Base-by-base conservation (phyloP, 2,113 vertebrate genomes). In the Tautogolabrus adspersus region DNA sequence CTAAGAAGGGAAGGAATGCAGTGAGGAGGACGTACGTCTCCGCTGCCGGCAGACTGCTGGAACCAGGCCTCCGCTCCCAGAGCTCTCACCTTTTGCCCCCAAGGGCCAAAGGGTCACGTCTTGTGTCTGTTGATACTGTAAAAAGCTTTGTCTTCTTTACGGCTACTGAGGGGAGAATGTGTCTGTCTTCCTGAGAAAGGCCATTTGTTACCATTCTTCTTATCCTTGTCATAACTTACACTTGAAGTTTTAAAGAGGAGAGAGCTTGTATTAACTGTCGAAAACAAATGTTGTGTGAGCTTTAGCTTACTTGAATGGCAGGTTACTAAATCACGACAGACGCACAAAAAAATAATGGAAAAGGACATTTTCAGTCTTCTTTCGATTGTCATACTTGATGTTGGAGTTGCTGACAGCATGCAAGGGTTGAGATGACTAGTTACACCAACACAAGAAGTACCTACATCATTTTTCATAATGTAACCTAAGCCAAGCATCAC, bases 1-100 rank as follows among this genome's bases (percentile, higher is more conserved):
- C 90, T 93, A 92, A 93, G 91, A 90, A 75, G 88, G 87, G 91
- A 90, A 89, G 90, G 93, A 93, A 94, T 93, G 92, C n/a, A 23
- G 76, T 42, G 84, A 82, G 77, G 77, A 84, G 82, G 85, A 89
- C 90, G 81, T 80, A 52, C 61, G 63, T 91, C 88, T 88, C 47
- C 75, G 73, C 87, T 92, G 84, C 82, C n/a, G 82, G 87, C 92
- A 90, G 87, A 89, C 81, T 81, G 57, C 87, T 91, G 91, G 88
- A 91, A 91, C 89, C 92, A 88, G 91, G 72, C 82, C 88, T 87
- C 75, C 40, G 74, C 80, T 91, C 83, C 84, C 90, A 84, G 83
- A 90, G 73, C 71, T 15, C 75, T 92, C 81, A 92, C 92, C 93
- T 91, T 91, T 88, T 83, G 78, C 89, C 91, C 91, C 18, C 0